Evolutionary conservation across 2,797 vertebrate species (phyloP).

Genomic region (Dromococcyx pavoninus): DNA sequence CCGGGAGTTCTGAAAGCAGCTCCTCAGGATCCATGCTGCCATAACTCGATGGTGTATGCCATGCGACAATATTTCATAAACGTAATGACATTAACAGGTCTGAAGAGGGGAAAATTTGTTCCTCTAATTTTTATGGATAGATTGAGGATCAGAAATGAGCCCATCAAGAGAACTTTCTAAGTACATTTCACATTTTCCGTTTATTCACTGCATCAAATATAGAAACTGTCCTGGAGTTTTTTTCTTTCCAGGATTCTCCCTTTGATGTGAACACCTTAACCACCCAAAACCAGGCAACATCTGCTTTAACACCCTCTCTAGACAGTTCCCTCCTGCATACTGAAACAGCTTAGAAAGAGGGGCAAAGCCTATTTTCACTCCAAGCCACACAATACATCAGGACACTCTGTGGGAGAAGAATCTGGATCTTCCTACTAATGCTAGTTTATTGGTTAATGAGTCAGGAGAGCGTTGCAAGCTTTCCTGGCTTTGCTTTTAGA

Average conservation of each 20-base stretch:
- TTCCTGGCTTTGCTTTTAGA: neutral
- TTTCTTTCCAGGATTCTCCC: neutral
- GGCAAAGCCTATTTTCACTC: neutral
- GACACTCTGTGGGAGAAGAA: neutral
- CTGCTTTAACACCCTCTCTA: neutral
- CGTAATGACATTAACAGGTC: neutral
- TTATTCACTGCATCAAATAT: neutral
- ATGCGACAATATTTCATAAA: neutral
- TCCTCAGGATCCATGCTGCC: neutral
- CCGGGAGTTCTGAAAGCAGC: neutral
- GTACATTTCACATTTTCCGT: neutral
- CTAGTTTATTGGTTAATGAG: neutral
- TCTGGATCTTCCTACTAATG: neutral
- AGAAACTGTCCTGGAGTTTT: fast-evolving
- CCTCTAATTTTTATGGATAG: neutral
- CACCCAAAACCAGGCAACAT: neutral
- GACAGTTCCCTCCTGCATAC: neutral
- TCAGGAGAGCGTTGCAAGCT: neutral
- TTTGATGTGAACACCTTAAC: neutral
- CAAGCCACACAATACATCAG: neutral
- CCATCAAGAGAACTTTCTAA: neutral
- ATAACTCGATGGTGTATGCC: fast-evolving
- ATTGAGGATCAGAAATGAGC: neutral
- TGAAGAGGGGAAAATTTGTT: neutral
- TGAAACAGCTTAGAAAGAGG: neutral